Percentiles rank a stretch among this genome's conserved stretches.
Evolutionary conservation across 2,113 vertebrate genomes (phyloP).

Genomic region (Phalacrocorax aristotelis): DNA sequence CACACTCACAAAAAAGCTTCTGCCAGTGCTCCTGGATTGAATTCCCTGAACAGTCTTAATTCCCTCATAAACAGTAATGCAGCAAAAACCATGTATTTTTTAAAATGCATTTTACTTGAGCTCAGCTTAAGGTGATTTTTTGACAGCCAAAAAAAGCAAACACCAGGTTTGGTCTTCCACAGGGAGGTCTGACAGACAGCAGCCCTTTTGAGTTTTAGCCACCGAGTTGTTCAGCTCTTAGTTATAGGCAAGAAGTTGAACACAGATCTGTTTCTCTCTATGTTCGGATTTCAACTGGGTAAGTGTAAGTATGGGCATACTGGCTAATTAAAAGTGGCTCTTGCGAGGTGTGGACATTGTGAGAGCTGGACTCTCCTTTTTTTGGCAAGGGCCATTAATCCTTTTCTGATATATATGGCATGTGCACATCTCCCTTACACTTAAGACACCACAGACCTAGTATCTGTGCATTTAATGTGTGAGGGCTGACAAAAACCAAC

Average conservation of each 20-base stretch:
- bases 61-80: not conserved
- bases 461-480: not conserved
- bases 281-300: not conserved
- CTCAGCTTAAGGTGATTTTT: not conserved
- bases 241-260: not conserved
- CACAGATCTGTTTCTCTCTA: not conserved
- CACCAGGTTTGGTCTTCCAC: not conserved
- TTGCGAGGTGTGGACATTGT: not conserved
- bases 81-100: not conserved
- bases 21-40: not conserved
- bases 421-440: not conserved
- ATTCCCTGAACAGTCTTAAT: not conserved
- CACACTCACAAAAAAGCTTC: not conserved
- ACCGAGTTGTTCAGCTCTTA: not conserved
- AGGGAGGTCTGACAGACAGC: not conserved
- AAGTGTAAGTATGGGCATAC: not conserved
- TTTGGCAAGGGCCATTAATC: not conserved
- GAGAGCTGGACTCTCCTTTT: not conserved
- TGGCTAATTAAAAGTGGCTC: not conserved
- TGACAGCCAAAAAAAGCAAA: not conserved
- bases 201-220: not conserved
- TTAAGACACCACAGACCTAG: not conserved
- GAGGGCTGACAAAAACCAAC: not conserved
- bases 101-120: not conserved
- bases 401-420: not conserved